Evolutionary conservation across 2,888 invertebrate species (phyloP).

Genomic region (Callyntrura sp.): DNA sequence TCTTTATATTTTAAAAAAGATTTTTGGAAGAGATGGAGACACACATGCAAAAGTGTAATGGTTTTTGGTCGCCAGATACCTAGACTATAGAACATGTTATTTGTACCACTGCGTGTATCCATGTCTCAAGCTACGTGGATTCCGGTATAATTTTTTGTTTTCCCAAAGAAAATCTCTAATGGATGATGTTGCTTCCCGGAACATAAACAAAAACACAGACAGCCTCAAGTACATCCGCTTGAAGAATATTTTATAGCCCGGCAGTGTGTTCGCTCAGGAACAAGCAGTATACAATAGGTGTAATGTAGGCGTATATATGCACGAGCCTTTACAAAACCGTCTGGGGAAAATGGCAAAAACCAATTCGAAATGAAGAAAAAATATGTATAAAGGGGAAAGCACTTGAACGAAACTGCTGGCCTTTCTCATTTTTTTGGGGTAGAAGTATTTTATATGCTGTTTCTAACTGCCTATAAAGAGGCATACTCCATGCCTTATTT

Average conservation of each 20-base stretch:
- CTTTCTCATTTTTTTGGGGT: neutral
- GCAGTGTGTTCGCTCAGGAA: neutral
- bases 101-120: neutral
- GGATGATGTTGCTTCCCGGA: constrained; percentile 33
- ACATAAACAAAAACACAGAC: constrained; percentile 42
- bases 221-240: neutral
- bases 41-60: neutral
- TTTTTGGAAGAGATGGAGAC: neutral
- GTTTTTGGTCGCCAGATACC: neutral
- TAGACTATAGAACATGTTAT: neutral
- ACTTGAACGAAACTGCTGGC: constrained; percentile 2
- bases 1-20: neutral
- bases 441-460: no score
- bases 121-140: neutral
- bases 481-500: neutral
- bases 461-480: no score
- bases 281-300: neutral
- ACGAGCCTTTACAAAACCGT: neutral
- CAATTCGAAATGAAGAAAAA: constrained; percentile 20
- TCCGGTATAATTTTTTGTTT: neutral
- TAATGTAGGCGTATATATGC: constrained; percentile 15
- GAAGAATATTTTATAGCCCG: neutral
- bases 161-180: neutral
- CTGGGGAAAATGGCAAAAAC: constrained; percentile 23
- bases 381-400: neutral